Conservation (phyloP, 2,888 invertebrate species). For the Drosophila pegasa region DNA sequence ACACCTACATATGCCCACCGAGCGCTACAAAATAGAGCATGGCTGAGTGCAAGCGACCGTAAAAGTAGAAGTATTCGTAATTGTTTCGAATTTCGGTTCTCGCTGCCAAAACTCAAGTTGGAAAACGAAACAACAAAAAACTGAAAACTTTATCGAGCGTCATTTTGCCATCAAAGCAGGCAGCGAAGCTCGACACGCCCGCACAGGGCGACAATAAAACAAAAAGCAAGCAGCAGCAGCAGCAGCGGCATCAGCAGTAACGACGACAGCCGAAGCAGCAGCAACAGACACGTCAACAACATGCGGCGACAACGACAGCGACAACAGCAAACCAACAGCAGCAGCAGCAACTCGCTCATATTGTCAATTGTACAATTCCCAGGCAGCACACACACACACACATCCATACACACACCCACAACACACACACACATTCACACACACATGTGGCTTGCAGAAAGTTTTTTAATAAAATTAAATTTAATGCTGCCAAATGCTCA, state of each 20-base stretch:
- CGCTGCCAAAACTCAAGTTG: conserved; percentile 32
- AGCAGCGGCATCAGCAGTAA: conserved; percentile 29
- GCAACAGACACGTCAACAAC: conserved; percentile 76
- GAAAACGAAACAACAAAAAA: conserved; percentile 13
- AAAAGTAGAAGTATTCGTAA: conserved; percentile 60
- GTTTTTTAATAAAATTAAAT: conserved; percentile 79
- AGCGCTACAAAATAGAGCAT: not conserved
- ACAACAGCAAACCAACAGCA: conserved; percentile 41
- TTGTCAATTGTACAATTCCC: conserved; percentile 78
- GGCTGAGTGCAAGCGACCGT: conserved; percentile 32
- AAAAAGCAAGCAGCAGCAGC: conserved; percentile 44
- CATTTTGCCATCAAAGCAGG: conserved; percentile 48
- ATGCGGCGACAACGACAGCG: conserved; percentile 67
- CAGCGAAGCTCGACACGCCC: conserved; percentile 50
- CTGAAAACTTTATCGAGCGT: conserved; percentile 66
- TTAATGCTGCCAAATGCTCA: conserved; percentile 74
- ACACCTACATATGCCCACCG: not conserved
- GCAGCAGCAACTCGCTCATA: conserved; percentile 58
- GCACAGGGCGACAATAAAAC: conserved; percentile 63
- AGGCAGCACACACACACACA: conserved; percentile 40
- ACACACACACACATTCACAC: conserved; percentile 23
- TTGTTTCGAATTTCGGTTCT: conserved; percentile 67
- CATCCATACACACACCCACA: conserved; percentile 24
- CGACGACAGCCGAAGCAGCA: conserved; percentile 36
- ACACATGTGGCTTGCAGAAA: conserved; percentile 47